A percentile compares a stretch with the other conserved stretches of the same genome.
Evolutionary conservation across 2,888 invertebrate species (phyloP).

Genomic region (Drosophila paucipuncta): DNA sequence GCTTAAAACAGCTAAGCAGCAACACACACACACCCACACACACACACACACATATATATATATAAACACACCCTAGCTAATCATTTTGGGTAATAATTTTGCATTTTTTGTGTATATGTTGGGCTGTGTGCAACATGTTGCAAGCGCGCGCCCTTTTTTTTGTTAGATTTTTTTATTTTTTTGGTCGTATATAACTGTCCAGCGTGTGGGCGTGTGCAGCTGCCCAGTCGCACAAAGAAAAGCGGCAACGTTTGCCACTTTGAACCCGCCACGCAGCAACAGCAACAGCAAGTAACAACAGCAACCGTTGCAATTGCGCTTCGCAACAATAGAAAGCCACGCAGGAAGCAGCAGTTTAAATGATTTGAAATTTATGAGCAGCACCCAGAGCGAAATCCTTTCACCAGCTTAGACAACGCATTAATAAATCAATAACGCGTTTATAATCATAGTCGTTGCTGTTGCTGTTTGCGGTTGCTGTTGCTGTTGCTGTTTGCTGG

Average conservation of each 20-base stretch:
- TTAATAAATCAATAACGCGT: slow-evolving; percentile 76
- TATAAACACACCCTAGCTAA: slow-evolving; percentile 46
- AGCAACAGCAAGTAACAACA: not conserved
- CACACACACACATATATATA: slow-evolving; percentile 9
- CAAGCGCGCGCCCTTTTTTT: slow-evolving; percentile 61
- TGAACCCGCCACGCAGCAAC: slow-evolving; percentile 51
- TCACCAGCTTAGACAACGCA: slow-evolving; percentile 70
- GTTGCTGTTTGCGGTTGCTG: slow-evolving; percentile 31
- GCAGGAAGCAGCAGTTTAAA: slow-evolving; percentile 71
- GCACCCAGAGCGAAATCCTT: slow-evolving; percentile 77
- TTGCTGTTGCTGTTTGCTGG: slow-evolving; percentile 11
- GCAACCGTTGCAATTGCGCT: slow-evolving; percentile 12
- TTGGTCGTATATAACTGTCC: slow-evolving; percentile 50
- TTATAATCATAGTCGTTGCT: slow-evolving; percentile 70
- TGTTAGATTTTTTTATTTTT: not conserved
- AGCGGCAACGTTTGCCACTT: slow-evolving; percentile 51
- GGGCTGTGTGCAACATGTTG: slow-evolving; percentile 54
- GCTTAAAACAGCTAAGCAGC: slow-evolving; percentile 55
- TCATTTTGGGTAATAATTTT: slow-evolving; percentile 69
- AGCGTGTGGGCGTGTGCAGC: slow-evolving; percentile 39
- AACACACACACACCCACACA: slow-evolving; percentile 42
- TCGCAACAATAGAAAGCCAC: slow-evolving; percentile 66
- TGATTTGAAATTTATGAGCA: slow-evolving; percentile 68
- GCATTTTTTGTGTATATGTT: slow-evolving; percentile 23
- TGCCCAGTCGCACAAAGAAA: slow-evolving; percentile 33